Evolutionary conservation across 1,140 invertebrate species (phyloP).

Genomic region (Monochamus saltuarius): DNA sequence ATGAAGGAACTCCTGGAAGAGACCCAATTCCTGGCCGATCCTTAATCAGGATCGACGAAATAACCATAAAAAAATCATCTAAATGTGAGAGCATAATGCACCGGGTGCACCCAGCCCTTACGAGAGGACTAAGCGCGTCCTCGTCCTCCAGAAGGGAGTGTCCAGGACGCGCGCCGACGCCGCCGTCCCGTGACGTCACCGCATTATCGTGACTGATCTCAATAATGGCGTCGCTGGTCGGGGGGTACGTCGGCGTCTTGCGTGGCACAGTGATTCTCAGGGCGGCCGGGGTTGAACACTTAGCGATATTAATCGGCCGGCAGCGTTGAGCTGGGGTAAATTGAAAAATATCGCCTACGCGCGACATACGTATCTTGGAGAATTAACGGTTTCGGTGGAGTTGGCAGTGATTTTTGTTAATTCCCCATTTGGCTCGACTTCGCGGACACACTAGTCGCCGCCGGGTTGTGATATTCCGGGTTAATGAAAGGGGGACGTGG

Average conservation of each 20-base stretch:
- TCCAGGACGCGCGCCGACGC: conserved; percentile 43
- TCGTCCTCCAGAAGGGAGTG: conserved; percentile 30
- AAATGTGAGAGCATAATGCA: no score
- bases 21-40: no score
- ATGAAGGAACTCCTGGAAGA: no score
- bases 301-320: conserved; percentile 43
- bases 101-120: no score
- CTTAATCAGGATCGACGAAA: no score
- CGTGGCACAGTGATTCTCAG: conserved; percentile 41
- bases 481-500: no score
- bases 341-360: conserved; percentile 44
- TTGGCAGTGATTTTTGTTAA: conserved; percentile 14
- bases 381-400: conserved; percentile 22
- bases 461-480: no score
- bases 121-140: conserved; percentile 3
- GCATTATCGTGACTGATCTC: conserved; percentile 40
- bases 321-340: conserved; percentile 40
- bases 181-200: conserved; percentile 42
- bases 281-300: conserved; percentile 41
- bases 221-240: conserved; percentile 43
- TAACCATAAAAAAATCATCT: no score
- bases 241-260: conserved; percentile 19
- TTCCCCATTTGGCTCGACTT: not conserved
- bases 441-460: no score
- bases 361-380: conserved; percentile 30